Base-by-base conservation (phyloP, 2,797 vertebrate genomes). In the Notamacropus eugenii region DNA sequence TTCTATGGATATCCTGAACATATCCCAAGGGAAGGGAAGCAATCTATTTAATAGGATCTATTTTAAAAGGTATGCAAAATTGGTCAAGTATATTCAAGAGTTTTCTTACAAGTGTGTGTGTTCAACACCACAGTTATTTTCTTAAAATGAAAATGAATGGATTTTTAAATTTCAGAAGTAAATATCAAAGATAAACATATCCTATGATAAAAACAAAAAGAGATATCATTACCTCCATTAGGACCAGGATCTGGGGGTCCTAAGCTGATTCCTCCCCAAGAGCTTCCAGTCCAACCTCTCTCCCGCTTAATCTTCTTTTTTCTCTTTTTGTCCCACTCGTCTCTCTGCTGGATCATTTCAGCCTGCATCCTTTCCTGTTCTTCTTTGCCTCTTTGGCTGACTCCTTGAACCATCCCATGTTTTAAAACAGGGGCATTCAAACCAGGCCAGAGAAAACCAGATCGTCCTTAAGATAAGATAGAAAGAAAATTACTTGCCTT, bases 401-500 rank as follows among this genome's bases (percentile, higher is more conserved):
- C 97, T 90, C 28, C 31, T 98, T 99, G 99, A 24, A 99, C 0
- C 1, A 2, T 82, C 13, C 99, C 99, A 11, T 98, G 98, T 98
- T 97, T 99, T 56, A 98, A 0, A n/a, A 99, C 31, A 0, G 99
- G 99, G 46, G 96, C 10, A 92, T 99, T 99, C 54, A 99, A 99
- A 46, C 99, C 99, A 11, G 99, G 99, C 99, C 99, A 99, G 62
- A 99, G 99, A 96, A 99, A 99, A 56, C 99, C 99, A 50, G 97
- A 99, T 14, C 97, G 99, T 93, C 99, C 99, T 99, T 97, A 91
- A 98, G 62, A 93, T 55, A 0, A 97, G 91, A 16, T 94, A 9
- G 90, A 27, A 58, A 92, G 52, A 94, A 94, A 31, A 87, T 87
- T 87, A 12, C 24, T 50, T 87, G 40, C 24, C 40, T 50, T 87